Conservation (phyloP, 2,888 invertebrate species). For the Nipponacmea schrenckii region DNA sequence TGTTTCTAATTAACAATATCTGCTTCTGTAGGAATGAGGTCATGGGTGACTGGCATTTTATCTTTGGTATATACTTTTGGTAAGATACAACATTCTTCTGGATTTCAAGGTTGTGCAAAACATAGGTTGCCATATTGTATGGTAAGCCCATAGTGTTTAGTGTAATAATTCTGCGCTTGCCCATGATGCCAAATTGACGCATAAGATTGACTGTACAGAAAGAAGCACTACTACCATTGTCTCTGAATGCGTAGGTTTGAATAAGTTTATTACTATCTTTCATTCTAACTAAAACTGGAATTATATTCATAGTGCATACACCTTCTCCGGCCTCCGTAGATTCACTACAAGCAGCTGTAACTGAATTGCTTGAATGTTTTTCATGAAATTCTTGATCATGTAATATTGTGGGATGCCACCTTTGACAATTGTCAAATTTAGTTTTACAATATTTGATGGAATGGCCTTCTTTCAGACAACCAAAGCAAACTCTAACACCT, state of each 20-base stretch:
- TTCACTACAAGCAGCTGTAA: neutral
- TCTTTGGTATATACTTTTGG: conserved; percentile 15
- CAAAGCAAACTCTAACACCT: neutral
- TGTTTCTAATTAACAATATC: conserved; percentile 18
- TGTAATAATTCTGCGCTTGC: too few relatives aligned
- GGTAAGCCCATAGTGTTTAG: too few relatives aligned
- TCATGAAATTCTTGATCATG: neutral
- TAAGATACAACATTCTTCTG: too few relatives aligned
- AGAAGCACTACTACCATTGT: neutral
- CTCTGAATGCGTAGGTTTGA: neutral
- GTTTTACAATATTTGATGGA: neutral
- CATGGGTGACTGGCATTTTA: conserved; percentile 9
- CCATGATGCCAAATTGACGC: too few relatives aligned
- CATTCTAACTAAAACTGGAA: too few relatives aligned
- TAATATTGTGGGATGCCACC: neutral
- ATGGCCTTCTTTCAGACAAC: conserved; percentile 7
- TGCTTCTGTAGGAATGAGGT: conserved; percentile 12
- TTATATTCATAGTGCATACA: neutral
- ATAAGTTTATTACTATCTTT: neutral
- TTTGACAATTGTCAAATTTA: neutral
- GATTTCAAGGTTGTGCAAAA: too few relatives aligned
- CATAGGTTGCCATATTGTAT: too few relatives aligned
- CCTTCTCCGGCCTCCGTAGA: neutral
- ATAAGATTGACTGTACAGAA: neutral
- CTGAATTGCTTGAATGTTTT: neutral